Evolutionary conservation across 2,888 invertebrate genomes (phyloP).

Genomic region (Macropis europaea): DNA sequence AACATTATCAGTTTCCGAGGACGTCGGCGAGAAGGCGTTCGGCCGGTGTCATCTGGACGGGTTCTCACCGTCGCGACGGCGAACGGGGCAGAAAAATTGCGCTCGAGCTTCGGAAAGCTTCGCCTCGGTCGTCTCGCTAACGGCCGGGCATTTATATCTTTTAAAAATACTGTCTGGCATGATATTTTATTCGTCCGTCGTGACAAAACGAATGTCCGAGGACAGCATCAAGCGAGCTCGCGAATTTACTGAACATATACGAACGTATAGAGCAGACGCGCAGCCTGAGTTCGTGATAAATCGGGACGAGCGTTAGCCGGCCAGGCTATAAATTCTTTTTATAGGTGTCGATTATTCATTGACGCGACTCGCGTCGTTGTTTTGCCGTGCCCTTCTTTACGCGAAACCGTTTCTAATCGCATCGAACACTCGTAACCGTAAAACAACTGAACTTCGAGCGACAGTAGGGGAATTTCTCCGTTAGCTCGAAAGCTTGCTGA

Average conservation of each 20-base stretch:
- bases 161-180: constrained; percentile 14
- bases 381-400: background rate
- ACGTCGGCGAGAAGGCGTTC: constrained; percentile 3
- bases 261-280: constrained; percentile 18
- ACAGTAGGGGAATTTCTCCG: too few relatives aligned
- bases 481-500: too few relatives aligned
- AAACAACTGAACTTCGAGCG: too few relatives aligned
- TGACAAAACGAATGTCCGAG: constrained; percentile 13
- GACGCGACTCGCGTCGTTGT: background rate
- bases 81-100: background rate
- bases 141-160: constrained; percentile 17
- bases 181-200: constrained; percentile 15
- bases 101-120: background rate
- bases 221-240: background rate
- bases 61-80: constrained; percentile 14
- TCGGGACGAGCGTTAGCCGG: background rate
- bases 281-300: constrained; percentile 25
- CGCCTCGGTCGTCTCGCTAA: constrained; percentile 1
- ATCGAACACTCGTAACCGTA: too few relatives aligned
- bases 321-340: constrained; percentile 27
- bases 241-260: constrained; percentile 11
- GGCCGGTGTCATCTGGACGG: constrained; percentile 20
- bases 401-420: background rate
- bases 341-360: constrained; percentile 20
- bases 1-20: background rate